phyloP scores from a whole-genome alignment of 30 jellyfish, hydroid and myxozoan genomes.

The Phacellophora camtschatica region DNA sequence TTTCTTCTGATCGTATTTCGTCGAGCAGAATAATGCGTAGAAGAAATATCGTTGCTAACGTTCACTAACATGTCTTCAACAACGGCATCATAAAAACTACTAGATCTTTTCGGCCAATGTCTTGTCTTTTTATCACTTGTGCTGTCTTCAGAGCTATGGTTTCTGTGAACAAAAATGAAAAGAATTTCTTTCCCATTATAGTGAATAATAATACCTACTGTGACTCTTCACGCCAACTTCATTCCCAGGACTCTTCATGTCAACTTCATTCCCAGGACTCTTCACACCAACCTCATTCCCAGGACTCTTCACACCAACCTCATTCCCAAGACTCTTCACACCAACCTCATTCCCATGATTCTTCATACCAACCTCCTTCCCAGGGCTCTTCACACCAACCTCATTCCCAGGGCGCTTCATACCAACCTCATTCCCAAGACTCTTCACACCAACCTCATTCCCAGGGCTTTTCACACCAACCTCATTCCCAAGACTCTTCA shows the following conservation, averaged over 20 bases:
- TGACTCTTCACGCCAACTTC: not conserved
- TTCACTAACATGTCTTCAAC: constrained; percentile 66
- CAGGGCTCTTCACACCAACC: too few species aligned
- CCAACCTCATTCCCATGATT: too few species aligned
- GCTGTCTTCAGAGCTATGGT: not conserved
- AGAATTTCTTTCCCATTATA: constrained; percentile 16
- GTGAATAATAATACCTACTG: constrained; percentile 18
- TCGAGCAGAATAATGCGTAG: constrained; percentile 54
- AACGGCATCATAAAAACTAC: constrained; percentile 59
- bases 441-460: too few species aligned
- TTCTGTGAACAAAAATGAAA: constrained; percentile 46
- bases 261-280: too few species aligned
- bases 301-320: not conserved
- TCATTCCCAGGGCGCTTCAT: too few species aligned
- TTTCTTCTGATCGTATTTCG: constrained; percentile 1
- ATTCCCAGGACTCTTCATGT: too few species aligned
- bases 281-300: constrained; percentile 6
- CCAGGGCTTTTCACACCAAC: too few species aligned
- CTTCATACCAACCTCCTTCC: too few species aligned
- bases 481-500: too few species aligned
- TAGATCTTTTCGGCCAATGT: constrained; percentile 53
- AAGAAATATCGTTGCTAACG: constrained; percentile 44
- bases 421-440: too few species aligned
- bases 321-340: too few species aligned
- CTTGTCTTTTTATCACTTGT: not conserved